Conservation (phyloP, 1,140 invertebrate genomes). For the Teleopsis dalmanni region DNA sequence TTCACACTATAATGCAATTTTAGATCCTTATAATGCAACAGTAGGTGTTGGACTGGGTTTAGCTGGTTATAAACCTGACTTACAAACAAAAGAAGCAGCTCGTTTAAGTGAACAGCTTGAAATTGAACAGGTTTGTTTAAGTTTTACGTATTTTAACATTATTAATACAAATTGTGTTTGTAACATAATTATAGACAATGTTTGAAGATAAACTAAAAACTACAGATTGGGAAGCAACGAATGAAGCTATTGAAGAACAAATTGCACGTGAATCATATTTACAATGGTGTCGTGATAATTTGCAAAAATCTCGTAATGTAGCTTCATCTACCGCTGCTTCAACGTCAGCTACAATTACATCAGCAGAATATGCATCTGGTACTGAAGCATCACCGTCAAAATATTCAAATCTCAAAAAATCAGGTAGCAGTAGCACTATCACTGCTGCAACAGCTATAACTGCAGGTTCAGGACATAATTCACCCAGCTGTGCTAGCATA, state of each 20-base stretch:
- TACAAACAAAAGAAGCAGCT: conserved; percentile 71
- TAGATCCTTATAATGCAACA: conserved; percentile 80
- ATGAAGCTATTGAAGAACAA: conserved; percentile 87
- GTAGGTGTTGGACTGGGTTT: conserved; percentile 82
- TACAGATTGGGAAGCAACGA: conserved; percentile 90
- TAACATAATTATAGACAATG: conserved; percentile 56
- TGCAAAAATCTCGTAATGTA: conserved; percentile 49
- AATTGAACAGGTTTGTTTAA: conserved; percentile 60
- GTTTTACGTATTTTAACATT: not conserved
- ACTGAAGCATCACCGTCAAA: conserved; percentile 38
- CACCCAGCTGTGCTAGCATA: not conserved
- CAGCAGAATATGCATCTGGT: conserved; percentile 27
- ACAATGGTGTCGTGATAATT: conserved; percentile 73
- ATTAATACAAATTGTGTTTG: not conserved
- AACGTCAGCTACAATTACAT: conserved; percentile 39
- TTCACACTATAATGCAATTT: conserved; percentile 86
- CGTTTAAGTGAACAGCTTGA: conserved; percentile 76
- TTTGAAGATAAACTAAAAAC: conserved; percentile 86
- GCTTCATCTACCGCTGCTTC: conserved; percentile 24
- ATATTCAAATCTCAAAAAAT: conserved; percentile 20
- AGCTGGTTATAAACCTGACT: conserved; percentile 73
- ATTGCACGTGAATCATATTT: conserved; percentile 83
- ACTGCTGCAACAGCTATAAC: conserved; percentile 1
- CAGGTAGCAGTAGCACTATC: conserved; percentile 2
- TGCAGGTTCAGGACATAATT: not conserved